Evolutionary conservation across 2,888 invertebrate genomes (phyloP).

Genomic region (Agonopterix arenella): DNA sequence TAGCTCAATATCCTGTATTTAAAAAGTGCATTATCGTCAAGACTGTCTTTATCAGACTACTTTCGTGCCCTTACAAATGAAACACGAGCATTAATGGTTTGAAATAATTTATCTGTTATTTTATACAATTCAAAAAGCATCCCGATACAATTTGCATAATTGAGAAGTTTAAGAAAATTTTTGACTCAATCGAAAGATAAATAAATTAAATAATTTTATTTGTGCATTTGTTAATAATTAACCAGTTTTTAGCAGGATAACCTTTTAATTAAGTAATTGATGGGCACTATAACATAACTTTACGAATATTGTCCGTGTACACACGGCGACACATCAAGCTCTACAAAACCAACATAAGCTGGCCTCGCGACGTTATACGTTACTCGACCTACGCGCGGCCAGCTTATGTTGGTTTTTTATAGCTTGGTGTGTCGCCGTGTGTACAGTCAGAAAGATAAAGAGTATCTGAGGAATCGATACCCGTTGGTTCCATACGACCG

Average conservation of each 20-base stretch:
- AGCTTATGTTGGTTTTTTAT: too few relatives aligned
- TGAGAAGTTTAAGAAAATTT: constrained; percentile 6
- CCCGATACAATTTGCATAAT: constrained; percentile 7
- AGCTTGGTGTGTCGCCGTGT: too few relatives aligned
- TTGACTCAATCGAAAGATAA: constrained; percentile 1
- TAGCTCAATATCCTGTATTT: background rate
- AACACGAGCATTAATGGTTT: background rate
- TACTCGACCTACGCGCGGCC: too few relatives aligned
- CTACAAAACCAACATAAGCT: too few relatives aligned
- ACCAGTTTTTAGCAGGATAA: background rate
- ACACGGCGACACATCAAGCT: too few relatives aligned
- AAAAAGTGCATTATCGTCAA: constrained; percentile 3
- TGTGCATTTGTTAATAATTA: constrained; percentile 1
- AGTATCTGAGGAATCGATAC: constrained; percentile 33
- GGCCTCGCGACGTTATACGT: too few relatives aligned
- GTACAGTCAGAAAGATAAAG: constrained; percentile 17
- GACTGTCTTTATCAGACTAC: background rate
- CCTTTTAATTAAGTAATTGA: constrained; percentile 13
- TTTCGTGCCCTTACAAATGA: background rate
- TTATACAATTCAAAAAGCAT: background rate
- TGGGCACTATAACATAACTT: constrained; percentile 7
- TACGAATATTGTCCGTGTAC: constrained; percentile 13
- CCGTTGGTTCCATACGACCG: constrained; percentile 3
- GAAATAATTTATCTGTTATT: constrained; percentile 7
- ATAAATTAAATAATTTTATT: constrained; percentile 8